Conservation (phyloP, 2,888 invertebrate species). For the Caenorhabditis parvicauda region DNA sequence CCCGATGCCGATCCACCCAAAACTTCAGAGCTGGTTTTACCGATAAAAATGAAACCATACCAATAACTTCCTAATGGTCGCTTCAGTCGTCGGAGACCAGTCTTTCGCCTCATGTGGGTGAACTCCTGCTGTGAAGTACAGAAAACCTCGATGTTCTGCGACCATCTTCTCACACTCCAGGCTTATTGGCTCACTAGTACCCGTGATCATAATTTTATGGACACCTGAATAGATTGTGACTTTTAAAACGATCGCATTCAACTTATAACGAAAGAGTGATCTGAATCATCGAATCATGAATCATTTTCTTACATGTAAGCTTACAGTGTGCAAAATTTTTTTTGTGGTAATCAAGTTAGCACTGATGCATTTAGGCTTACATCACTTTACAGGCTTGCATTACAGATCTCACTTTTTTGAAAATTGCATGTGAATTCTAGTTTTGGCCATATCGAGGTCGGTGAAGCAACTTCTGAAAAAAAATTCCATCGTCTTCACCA, state of each 20-base stretch:
- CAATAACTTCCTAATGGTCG: background rate
- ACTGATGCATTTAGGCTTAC: no score
- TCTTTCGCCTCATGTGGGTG: slow-evolving; percentile 61
- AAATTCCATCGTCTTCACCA: no score
- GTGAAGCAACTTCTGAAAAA: no score
- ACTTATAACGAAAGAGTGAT: no score
- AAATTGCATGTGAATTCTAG: no score
- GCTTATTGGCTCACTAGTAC: slow-evolving; percentile 49
- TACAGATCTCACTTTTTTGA: no score
- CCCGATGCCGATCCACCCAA: no score
- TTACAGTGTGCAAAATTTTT: no score
- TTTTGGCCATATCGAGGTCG: no score
- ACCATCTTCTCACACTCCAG: slow-evolving; percentile 39
- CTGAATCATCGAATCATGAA: background rate
- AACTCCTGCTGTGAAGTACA: slow-evolving; percentile 60
- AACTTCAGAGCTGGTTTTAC: background rate
- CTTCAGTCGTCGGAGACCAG: slow-evolving; percentile 19
- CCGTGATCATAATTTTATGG: slow-evolving; percentile 57
- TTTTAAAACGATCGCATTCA: no score
- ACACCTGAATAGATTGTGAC: slow-evolving; percentile 34
- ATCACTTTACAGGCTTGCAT: no score
- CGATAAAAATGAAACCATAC: background rate
- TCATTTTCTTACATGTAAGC: background rate
- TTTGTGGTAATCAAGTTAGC: no score
- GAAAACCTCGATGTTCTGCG: slow-evolving; percentile 42